Percentiles rank a stretch among this genome's conserved stretches.
These are phyloP conservation scores for Hoplodrina ambigua DNA, from an alignment of 2,888 invertebrate genomes.

Conservation along the genomic window DNA sequence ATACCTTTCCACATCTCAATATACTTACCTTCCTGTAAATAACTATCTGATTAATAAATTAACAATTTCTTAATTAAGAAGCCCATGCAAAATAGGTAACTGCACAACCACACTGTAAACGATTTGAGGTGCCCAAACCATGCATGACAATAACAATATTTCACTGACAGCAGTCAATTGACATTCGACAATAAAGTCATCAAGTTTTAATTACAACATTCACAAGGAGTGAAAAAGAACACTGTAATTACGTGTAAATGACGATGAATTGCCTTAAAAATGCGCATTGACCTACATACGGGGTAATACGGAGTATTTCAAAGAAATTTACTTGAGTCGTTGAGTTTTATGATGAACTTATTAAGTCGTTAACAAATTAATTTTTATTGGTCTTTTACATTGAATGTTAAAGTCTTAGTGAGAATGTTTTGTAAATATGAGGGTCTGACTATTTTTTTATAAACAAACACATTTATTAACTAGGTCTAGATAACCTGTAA, in stretches of 20 bases:
- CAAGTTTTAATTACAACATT: conserved; percentile 50
- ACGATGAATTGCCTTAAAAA: conserved; percentile 34
- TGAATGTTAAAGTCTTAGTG: not conserved
- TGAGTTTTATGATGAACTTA: conserved; percentile 39
- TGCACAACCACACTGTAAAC: not conserved
- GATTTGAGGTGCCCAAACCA: not conserved
- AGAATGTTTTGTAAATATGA: too few species aligned
- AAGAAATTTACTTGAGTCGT: conserved; percentile 34
- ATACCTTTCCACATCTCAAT: too few species aligned
- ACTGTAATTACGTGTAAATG: conserved; percentile 48
- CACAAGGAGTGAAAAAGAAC: conserved; percentile 15
- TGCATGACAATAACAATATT: conserved; percentile 2
- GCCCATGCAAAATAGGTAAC: too few species aligned
- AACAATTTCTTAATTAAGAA: conserved; percentile 11
- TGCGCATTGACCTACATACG: conserved; percentile 28
- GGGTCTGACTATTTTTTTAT: too few species aligned
- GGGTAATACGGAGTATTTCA: conserved; percentile 20
- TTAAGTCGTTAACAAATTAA: conserved; percentile 37
- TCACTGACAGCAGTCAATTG: conserved; percentile 27
- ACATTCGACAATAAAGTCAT: conserved; percentile 49
- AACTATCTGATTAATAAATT: not conserved
- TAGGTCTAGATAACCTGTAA: too few species aligned
- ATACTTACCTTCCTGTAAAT: too few species aligned
- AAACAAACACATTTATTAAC: too few species aligned
- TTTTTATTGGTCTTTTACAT: conserved; percentile 22